Evolutionary conservation across 2,888 invertebrate genomes (phyloP).

Genomic region (Augochlorella aurata): DNA sequence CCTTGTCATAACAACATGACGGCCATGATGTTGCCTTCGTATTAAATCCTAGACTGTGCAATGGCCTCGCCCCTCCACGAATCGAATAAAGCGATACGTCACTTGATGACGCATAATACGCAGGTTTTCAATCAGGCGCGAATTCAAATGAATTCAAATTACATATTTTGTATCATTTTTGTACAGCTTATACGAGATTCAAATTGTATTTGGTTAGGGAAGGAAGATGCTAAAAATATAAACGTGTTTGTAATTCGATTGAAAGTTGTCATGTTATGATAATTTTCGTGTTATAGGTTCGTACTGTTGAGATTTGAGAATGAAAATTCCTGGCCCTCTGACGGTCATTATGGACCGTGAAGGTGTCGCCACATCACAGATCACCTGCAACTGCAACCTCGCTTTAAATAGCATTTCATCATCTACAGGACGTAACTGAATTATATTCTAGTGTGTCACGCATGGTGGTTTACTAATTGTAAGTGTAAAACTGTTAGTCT

Average conservation of each 20-base stretch:
- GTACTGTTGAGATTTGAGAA: too few relatives aligned
- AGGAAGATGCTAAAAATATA: too few relatives aligned
- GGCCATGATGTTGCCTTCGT: constrained; percentile 26
- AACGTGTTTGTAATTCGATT: too few relatives aligned
- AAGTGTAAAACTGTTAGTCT: constrained; percentile 41
- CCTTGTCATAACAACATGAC: constrained; percentile 50
- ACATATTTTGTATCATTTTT: neutral
- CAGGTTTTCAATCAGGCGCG: neutral
- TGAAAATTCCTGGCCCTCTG: too few relatives aligned
- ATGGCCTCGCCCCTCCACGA: constrained; percentile 25
- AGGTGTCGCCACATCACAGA: constrained; percentile 19
- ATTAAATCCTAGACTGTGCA: neutral
- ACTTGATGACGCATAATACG: neutral
- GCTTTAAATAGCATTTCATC: constrained; percentile 67
- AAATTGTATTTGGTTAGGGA: neutral
- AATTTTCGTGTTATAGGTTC: too few relatives aligned
- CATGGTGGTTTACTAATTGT: constrained; percentile 51
- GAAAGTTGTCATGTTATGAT: too few relatives aligned
- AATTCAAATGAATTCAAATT: neutral
- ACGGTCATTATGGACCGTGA: too few relatives aligned
- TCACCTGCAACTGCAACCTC: constrained; percentile 36
- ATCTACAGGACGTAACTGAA: constrained; percentile 66
- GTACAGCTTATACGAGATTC: neutral
- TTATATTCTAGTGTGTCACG: constrained; percentile 47
- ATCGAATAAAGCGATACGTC: neutral